Conservation (phyloP, 2,888 invertebrate genomes). For the Lacanobia oleracea region DNA sequence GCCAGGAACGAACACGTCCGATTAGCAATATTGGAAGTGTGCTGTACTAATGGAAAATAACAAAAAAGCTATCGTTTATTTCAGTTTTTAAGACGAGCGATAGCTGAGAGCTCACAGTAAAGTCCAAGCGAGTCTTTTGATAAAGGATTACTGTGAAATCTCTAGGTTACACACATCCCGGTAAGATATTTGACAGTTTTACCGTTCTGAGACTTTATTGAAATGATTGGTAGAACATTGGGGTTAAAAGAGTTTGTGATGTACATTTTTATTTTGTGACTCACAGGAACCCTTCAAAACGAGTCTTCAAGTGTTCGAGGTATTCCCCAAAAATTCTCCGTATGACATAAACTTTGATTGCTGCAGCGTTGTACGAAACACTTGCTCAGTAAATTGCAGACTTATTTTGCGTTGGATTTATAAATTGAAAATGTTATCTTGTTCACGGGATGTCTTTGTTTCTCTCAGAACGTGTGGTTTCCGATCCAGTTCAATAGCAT, state of each 20-base stretch:
- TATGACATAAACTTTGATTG: background rate
- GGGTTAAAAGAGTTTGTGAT: background rate
- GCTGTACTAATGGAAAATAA: slow-evolving; percentile 48
- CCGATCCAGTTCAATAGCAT: slow-evolving; percentile 63
- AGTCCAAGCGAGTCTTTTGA: slow-evolving; percentile 23
- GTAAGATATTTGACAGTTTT: background rate
- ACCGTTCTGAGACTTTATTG: background rate
- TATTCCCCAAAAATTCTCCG: background rate
- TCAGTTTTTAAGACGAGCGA: slow-evolving; percentile 25
- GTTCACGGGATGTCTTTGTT: slow-evolving; percentile 51
- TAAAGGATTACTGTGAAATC: slow-evolving; percentile 22
- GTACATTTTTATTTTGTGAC: slow-evolving; percentile 15
- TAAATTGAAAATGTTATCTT: slow-evolving; percentile 57
- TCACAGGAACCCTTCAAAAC: background rate
- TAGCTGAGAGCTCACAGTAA: slow-evolving; percentile 13
- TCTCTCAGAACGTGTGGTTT: slow-evolving; percentile 56
- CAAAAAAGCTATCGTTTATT: slow-evolving; percentile 36
- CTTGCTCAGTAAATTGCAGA: slow-evolving; percentile 10
- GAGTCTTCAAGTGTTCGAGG: background rate
- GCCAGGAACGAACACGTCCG: slow-evolving; percentile 45
- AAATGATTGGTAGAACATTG: background rate
- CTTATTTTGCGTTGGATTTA: slow-evolving; percentile 29
- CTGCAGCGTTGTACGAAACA: slow-evolving; percentile 1
- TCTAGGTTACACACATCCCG: slow-evolving; percentile 19
- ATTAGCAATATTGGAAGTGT: slow-evolving; percentile 49